Evolutionary conservation across 2,113 vertebrate species (phyloP), one percentile per base, ranked within the genome.

Genomic region (Recurvirostra avosetta): DNA sequence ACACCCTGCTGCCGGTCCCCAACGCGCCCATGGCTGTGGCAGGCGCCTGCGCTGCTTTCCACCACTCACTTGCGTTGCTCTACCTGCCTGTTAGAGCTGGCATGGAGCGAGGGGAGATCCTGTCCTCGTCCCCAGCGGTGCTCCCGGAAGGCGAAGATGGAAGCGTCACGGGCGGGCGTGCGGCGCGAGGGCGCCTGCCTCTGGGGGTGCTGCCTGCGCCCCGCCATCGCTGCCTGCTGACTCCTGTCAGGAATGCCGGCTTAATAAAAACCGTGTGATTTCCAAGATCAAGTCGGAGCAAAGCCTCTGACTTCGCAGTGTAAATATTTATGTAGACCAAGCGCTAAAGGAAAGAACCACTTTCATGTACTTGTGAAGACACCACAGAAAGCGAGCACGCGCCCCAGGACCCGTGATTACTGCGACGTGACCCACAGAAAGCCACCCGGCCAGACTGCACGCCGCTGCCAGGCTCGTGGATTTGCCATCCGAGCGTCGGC

Each of bases 1-100:
- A 29, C 26, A 7, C 38, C 26, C 41, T 8, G 6, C 3, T 13
- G 7, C 1, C 8, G 36, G 32, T 50, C 34, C 36, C 58, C 50
- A 23, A 2, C 12, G 3, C 3, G 2, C 13, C 47, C 7, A 0
- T 1, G 4, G 75, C 62, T 40, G 32, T 9, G 58, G 4, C 7
- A 3, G 50, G 29, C 5, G 21, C 36, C 21, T 14, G 2, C 0
- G 10, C 67, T 22, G 38, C 66, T 53, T 19, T 17, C 45, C 53
- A 13, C 15, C 5, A 1, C 53, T 17, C 73, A 1, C 19, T 2
- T 5, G 2, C 1, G 10, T 9, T 30, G 47, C 29, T 61, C 52
- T 14, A 12, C 62, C 53, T 40, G 23, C 15, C 29, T 29, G 29
- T 29, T 8, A 47, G 23, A 17, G 13, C 53, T 8, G 45, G 49